A percentile compares a stretch with the other conserved stretches of the same genome.
Conservation (phyloP, 2,888 invertebrate genomes). For the Liodrosophila aerea region DNA sequence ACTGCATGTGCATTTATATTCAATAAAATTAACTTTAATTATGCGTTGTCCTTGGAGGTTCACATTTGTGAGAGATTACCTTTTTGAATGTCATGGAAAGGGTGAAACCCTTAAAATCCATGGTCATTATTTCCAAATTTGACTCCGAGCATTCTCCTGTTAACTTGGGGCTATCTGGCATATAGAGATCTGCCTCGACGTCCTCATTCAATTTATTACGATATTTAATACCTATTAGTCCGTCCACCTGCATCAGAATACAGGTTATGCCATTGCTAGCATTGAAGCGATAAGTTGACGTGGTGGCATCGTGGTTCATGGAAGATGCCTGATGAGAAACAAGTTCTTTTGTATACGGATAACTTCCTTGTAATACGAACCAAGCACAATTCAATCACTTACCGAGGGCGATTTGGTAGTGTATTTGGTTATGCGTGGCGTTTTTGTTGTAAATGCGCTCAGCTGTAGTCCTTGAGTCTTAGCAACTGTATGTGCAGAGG, state of each 20-base stretch:
- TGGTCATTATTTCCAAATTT: conserved; percentile 87
- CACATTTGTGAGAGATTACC: conserved; percentile 83
- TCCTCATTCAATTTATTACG: conserved; percentile 87
- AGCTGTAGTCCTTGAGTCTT: conserved; percentile 83
- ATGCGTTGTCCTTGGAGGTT: conserved; percentile 30
- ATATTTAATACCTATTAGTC: conserved; percentile 88
- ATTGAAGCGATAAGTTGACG: conserved; percentile 87
- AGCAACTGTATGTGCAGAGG: conserved; percentile 49
- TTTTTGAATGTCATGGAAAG: conserved; percentile 91
- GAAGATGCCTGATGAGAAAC: conserved; percentile 72
- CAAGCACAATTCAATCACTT: conserved; percentile 40
- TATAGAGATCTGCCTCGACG: conserved; percentile 87
- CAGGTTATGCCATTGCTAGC: conserved; percentile 89
- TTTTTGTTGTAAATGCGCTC: conserved; percentile 85
- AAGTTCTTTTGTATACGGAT: neutral
- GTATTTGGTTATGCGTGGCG: conserved; percentile 87
- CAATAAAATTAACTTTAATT: conserved; percentile 5
- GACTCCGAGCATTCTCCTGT: conserved; percentile 90
- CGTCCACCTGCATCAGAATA: conserved; percentile 88
- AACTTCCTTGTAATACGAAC: neutral
- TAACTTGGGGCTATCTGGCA: conserved; percentile 88
- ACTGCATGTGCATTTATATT: conserved; percentile 83
- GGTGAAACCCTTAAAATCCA: conserved; percentile 90
- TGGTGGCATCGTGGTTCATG: conserved; percentile 81
- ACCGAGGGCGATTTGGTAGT: conserved; percentile 84